Evolutionary conservation across 2,888 invertebrate species (phyloP).

Genomic region (Rhyacophila evoluta): DNA sequence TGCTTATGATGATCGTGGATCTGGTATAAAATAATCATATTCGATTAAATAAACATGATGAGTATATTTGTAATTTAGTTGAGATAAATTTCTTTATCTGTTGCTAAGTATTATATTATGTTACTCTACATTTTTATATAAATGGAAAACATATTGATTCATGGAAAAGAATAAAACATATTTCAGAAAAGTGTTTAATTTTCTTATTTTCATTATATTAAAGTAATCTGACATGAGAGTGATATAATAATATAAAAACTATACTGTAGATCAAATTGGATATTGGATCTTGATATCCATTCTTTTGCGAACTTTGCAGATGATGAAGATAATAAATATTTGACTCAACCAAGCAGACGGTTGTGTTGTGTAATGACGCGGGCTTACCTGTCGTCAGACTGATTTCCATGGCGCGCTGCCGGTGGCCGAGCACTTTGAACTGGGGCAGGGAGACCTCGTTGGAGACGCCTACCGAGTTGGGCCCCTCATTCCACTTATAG

Average conservation of each 20-base stretch:
- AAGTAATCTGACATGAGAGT: not conserved
- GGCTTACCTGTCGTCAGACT: slow-evolving; percentile 93
- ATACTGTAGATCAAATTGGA: not conserved
- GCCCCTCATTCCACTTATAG: slow-evolving; percentile 97
- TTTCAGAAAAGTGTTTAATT: not conserved
- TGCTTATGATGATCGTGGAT: not conserved
- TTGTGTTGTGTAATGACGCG: slow-evolving; percentile 1
- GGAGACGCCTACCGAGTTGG: slow-evolving; percentile 95
- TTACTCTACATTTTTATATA: not conserved
- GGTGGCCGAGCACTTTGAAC: slow-evolving; percentile 97
- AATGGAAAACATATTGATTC: not conserved
- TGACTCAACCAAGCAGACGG: not conserved
- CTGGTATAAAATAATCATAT: not conserved
- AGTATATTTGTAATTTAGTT: not conserved
- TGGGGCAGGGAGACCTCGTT: slow-evolving; percentile 97
- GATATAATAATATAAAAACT: not conserved
- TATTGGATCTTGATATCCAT: slow-evolving; percentile 4
- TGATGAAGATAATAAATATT: not conserved
- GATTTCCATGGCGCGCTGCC: slow-evolving; percentile 96
- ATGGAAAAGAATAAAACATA: not conserved
- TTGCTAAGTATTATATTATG: not conserved
- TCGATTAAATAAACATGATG: not conserved
- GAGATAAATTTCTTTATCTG: not conserved
- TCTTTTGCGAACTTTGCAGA: not conserved
- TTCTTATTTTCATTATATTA: not conserved